phyloP scores from a whole-genome alignment of 2,888 invertebrate species.

The Holacanthella duospinosa region DNA sequence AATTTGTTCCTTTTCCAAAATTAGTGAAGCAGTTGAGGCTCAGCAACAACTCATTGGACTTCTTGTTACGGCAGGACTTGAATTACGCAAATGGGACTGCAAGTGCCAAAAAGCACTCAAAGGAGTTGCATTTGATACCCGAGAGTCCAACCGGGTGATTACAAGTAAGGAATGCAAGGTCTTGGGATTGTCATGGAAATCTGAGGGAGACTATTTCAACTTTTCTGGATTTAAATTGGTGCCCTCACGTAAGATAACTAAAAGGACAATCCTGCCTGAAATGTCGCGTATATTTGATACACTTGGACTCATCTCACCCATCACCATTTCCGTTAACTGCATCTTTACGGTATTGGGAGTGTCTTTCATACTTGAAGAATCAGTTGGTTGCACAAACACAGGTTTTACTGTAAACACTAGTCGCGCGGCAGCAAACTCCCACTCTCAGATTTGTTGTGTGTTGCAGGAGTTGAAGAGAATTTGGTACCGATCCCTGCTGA shows the following conservation, averaged over 20 bases:
- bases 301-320: slow-evolving; percentile 31
- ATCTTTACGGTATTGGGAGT: no score
- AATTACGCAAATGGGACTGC: not conserved
- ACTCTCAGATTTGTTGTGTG: no score
- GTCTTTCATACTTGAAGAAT: no score
- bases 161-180: no score
- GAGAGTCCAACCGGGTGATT: no score
- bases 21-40: not conserved
- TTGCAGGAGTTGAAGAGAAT: no score
- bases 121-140: not conserved
- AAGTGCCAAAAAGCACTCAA: not conserved
- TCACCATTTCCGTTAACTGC: slow-evolving; percentile 35
- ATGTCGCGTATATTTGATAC: slow-evolving; percentile 37
- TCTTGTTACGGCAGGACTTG: not conserved
- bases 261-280: slow-evolving; percentile 24
- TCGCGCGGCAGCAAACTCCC: no score
- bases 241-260: not conserved
- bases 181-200: no score
- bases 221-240: not conserved
- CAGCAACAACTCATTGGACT: not conserved
- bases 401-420: no score
- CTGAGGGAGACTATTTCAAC: not conserved
- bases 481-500: no score
- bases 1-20: not conserved
- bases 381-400: no score